Percentiles rank a stretch among this genome's conserved stretches.
These are phyloP conservation scores for Mastacembelus armatus DNA, from an alignment of 2,797 vertebrate genomes.

Conservation along the genomic window DNA sequence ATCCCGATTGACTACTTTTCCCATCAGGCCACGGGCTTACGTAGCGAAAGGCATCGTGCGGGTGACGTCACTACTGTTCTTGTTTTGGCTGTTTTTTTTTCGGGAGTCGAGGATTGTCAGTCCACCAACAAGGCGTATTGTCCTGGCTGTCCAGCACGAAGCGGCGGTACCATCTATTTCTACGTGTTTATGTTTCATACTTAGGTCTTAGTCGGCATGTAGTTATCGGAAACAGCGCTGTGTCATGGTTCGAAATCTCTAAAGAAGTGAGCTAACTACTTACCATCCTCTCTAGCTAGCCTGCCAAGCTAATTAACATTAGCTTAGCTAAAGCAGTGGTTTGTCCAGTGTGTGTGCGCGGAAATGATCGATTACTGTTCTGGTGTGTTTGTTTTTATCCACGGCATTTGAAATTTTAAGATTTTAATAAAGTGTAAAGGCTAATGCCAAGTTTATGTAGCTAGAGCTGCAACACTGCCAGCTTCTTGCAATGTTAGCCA, in stretches of 20 bases:
- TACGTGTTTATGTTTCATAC: neutral
- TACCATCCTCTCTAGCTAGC: slow-evolving; percentile 60
- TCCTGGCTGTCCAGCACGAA: slow-evolving; percentile 24
- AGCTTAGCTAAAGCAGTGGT: slow-evolving; percentile 54
- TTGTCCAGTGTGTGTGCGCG: slow-evolving; percentile 43
- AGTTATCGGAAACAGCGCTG: neutral
- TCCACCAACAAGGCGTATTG: slow-evolving; percentile 46
- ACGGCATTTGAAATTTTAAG: neutral
- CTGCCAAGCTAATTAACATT: slow-evolving; percentile 55
- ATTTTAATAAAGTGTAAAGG: accelerated
- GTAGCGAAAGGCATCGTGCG: slow-evolving; percentile 9
- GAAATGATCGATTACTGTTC: slow-evolving; percentile 48
- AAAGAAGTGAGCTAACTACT: slow-evolving; percentile 64
- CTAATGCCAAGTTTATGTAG: slow-evolving; percentile 19
- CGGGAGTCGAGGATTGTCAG: slow-evolving; percentile 74
- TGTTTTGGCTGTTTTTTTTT: slow-evolving; percentile 86
- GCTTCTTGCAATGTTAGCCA: slow-evolving; percentile 27
- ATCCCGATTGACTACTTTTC: slow-evolving; percentile 54
- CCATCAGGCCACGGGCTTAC: slow-evolving; percentile 31
- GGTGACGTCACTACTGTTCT: slow-evolving; percentile 63
- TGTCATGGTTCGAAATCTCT: slow-evolving; percentile 29
- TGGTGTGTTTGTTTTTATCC: slow-evolving; percentile 30
- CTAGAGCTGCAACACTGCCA: neutral
- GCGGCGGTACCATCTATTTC: slow-evolving; percentile 49
- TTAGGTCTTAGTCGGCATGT: neutral